Conservation (phyloP, 2,113 vertebrate genomes). For the Cariama cristata region DNA sequence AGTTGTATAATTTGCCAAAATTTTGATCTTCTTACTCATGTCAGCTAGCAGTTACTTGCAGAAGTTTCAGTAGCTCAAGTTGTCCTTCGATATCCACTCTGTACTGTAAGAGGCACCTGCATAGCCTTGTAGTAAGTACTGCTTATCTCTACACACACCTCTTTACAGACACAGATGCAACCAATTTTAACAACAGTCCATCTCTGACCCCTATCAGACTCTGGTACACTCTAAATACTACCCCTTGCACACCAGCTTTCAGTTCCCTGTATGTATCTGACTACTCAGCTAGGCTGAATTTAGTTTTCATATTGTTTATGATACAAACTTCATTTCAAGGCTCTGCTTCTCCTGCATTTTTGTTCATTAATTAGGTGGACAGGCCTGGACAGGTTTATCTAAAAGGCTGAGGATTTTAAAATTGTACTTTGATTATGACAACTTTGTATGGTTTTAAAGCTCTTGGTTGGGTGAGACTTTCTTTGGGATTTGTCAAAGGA, state of each 20-base stretch:
- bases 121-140: neutral
- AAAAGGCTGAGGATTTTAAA: neutral
- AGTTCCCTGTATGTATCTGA: neutral
- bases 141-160: fast-evolving
- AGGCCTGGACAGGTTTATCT: neutral
- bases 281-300: neutral
- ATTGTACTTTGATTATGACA: neutral
- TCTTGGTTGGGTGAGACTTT: fast-evolving
- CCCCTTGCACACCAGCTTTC: neutral
- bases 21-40: neutral
- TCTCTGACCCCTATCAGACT: neutral
- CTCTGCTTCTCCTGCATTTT: neutral
- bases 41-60: neutral
- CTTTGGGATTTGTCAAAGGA: neutral
- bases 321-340: neutral
- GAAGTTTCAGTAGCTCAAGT: neutral
- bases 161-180: neutral
- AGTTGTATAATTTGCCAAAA: neutral
- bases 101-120: neutral
- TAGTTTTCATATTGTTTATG: neutral
- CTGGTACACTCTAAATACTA: neutral
- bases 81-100: neutral
- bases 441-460: neutral
- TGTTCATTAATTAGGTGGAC: neutral
- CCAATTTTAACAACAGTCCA: neutral